These are phyloP conservation scores for Verasper variegatus DNA, from an alignment of 2,113 vertebrate genomes.

Conservation along the genomic window DNA sequence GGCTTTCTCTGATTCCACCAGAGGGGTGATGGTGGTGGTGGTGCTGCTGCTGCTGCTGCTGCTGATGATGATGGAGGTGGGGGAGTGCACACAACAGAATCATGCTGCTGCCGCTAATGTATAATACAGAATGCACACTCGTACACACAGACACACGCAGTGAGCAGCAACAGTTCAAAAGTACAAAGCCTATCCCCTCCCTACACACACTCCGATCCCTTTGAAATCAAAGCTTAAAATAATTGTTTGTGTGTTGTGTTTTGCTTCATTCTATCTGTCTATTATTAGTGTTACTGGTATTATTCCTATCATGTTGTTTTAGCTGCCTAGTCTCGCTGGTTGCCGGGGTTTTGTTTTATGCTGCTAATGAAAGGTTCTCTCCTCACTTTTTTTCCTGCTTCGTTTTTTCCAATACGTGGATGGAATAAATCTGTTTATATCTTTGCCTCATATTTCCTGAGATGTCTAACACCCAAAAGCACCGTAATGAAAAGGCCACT, in stretches of 20 bases:
- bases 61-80: slow-evolving; percentile 64
- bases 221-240: slow-evolving; percentile 83
- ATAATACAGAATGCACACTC: slow-evolving; percentile 87
- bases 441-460: slow-evolving; percentile 50
- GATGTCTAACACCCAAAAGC: slow-evolving; percentile 48
- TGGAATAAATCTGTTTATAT: slow-evolving; percentile 70
- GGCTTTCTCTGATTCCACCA: slow-evolving; percentile 97
- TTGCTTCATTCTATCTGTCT: slow-evolving; percentile 74
- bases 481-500: slow-evolving; percentile 61
- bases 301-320: slow-evolving; percentile 76
- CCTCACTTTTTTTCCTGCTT: slow-evolving; percentile 68
- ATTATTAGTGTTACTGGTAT: slow-evolving; percentile 77
- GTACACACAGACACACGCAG: slow-evolving; percentile 81
- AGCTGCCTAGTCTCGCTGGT: slow-evolving; percentile 63
- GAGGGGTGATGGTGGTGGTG: slow-evolving; percentile 86
- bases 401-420: slow-evolving; percentile 52
- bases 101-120: slow-evolving; percentile 90
- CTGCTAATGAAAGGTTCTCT: slow-evolving; percentile 77
- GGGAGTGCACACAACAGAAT: slow-evolving; percentile 90
- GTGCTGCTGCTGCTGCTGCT: slow-evolving; percentile 31
- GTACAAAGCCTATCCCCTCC: slow-evolving; percentile 71
- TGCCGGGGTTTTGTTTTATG: slow-evolving; percentile 69
- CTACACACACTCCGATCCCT: slow-evolving; percentile 67
- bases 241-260: slow-evolving; percentile 78
- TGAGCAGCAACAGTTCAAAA: slow-evolving; percentile 86